Evolutionary conservation across 2,113 vertebrate species (phyloP).

Genomic region (Rousettus leschenaultii): DNA sequence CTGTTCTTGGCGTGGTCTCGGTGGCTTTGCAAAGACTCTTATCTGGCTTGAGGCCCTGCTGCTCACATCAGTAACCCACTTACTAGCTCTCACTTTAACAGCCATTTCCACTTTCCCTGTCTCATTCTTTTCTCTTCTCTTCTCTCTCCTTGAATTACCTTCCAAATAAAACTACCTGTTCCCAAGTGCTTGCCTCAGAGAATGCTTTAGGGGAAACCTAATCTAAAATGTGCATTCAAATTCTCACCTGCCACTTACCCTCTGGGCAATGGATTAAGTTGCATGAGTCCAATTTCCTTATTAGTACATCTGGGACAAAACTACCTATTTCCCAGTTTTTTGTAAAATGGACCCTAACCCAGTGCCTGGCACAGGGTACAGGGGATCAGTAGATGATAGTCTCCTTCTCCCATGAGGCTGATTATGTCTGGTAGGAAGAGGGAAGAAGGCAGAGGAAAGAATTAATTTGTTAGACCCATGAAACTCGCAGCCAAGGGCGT

Average conservation of each 20-base stretch:
- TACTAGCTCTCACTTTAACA: background rate
- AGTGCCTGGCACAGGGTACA: background rate
- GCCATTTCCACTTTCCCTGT: background rate
- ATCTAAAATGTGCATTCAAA: background rate
- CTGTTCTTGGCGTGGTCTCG: rapidly evolving
- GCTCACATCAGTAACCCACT: too few relatives aligned
- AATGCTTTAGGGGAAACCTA: background rate
- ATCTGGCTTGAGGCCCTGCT: background rate
- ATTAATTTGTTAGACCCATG: background rate
- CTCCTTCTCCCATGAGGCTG: background rate
- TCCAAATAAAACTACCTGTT: background rate
- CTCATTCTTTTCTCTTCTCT: background rate
- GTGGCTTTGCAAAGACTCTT: background rate
- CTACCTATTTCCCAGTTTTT: background rate
- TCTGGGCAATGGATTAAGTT: background rate
- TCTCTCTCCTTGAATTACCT: background rate
- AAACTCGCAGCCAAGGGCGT: background rate
- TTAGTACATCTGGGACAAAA: background rate
- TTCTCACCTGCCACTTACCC: background rate
- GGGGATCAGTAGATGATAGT: background rate
- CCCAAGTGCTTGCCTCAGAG: background rate
- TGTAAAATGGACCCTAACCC: background rate
- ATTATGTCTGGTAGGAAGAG: background rate
- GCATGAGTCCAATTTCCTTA: background rate
- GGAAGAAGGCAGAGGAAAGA: background rate